Percentiles rank a stretch among this genome's conserved stretches.
Evolutionary conservation across 2,888 invertebrate genomes (phyloP).

Genomic region (Orthonychiurus folsomi): DNA sequence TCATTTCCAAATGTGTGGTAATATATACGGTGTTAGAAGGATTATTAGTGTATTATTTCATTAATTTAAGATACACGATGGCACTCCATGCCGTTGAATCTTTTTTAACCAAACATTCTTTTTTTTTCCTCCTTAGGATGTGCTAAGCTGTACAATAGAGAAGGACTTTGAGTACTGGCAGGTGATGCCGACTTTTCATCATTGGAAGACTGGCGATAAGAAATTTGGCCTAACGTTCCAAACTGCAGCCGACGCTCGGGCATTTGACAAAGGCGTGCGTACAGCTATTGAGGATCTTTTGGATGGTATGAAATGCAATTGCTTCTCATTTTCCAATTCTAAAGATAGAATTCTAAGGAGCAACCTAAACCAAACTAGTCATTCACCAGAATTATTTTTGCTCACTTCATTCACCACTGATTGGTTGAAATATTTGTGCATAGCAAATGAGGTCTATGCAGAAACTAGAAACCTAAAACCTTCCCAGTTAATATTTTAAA

Average conservation of each 20-base stretch:
- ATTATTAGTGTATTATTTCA: no score
- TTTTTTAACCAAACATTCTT: constrained; percentile 5
- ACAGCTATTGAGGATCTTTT: constrained; percentile 80
- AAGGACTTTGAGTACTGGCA: constrained; percentile 94
- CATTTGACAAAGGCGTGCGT: constrained; percentile 85
- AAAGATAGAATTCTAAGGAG: background rate
- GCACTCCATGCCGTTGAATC: no score
- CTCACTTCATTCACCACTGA: no score
- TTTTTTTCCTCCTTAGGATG: constrained; percentile 54
- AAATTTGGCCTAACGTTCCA: constrained; percentile 93
- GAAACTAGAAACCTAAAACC: no score
- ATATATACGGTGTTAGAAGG: no score
- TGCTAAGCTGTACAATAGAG: constrained; percentile 87
- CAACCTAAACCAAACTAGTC: background rate
- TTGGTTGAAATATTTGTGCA: no score
- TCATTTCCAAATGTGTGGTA: no score
- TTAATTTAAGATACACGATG: no score
- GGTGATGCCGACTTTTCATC: constrained; percentile 97
- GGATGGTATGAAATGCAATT: constrained; percentile 61
- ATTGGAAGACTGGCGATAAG: constrained; percentile 92
- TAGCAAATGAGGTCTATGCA: no score
- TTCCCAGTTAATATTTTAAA: no score
- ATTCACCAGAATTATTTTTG: background rate
- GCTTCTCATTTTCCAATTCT: background rate
- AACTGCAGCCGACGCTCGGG: constrained; percentile 85